Evolutionary conservation across 2,888 invertebrate species (phyloP), one percentile per base, ranked within the genome.

Genomic region (Rhopalosiphum nymphaeae): DNA sequence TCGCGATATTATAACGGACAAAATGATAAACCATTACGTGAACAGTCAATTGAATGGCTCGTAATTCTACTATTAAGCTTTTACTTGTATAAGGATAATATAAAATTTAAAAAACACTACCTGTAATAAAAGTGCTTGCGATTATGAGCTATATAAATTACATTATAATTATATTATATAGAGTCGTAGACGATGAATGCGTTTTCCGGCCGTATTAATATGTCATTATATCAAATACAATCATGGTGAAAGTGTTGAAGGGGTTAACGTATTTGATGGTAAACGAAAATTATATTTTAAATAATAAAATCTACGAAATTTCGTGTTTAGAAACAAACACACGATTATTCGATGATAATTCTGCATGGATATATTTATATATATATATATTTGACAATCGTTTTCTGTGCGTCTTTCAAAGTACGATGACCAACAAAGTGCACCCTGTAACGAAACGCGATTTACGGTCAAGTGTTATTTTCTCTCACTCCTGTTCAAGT

Each of bases 11-110:
- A 49, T 21, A 49, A 88, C 46, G n/a, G 49, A 84, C 36, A 42
- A 53, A 42, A 36, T 49, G 78, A 92, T 57, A 92, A 46, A 44
- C 61, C 87, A 53, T 92, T 92, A 88, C 92, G 87, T 88, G 87
- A 92, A 53, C 88, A 46, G 67, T 92, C 88, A 88, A 53, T 49
- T 53, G 88, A 36, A 92, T 42, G 36, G 46, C 49, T 67, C 92
- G 92, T 88, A 88, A 92, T 92, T 87, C 67, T 49, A 56, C 87
- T 53, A 92, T 92, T 92, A 92, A 92, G 88, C 67, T 67, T 67
- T 67, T 92, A 67, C 67, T 53, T 29, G 36, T n/a, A 36, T 49
- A 57, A 78, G 42, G 56, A n/a, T 56, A 89, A n/a, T 42, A 89
- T 42, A 36, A 84, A 49, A 67, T 44, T 44, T 46, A 78, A 61